Evolutionary conservation across 2,113 vertebrate genomes (phyloP).

Genomic region (Urocynchramus pylzowi): DNA sequence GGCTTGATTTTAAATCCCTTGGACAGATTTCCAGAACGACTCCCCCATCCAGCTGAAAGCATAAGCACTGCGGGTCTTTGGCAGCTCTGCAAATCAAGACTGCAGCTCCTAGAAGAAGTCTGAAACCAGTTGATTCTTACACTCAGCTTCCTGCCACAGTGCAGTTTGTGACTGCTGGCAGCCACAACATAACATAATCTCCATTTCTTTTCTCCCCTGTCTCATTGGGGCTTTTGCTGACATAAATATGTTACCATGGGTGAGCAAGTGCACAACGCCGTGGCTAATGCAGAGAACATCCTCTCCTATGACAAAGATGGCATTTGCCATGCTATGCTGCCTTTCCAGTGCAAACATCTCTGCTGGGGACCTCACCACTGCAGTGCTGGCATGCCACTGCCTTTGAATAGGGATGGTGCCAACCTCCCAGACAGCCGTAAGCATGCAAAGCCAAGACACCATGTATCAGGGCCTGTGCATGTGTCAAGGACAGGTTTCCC

Average conservation of each 20-base stretch:
- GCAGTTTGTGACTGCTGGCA: constrained; percentile 11
- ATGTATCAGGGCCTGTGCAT: not conserved
- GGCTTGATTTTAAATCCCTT: not conserved
- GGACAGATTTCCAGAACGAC: not conserved
- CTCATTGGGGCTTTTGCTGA: not conserved
- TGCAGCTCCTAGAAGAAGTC: not conserved
- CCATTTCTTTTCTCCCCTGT: not conserved
- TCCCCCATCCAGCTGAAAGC: constrained; percentile 8
- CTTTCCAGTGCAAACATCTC: not conserved
- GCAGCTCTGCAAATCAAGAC: constrained; percentile 18
- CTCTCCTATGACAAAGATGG: not conserved
- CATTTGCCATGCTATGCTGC: not conserved
- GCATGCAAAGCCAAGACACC: not conserved
- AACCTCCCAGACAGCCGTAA: not conserved
- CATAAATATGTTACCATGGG: not conserved
- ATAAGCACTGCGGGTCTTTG: not conserved
- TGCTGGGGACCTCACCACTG: not conserved
- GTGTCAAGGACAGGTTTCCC: constrained; percentile 41
- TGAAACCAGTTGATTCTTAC: constrained; percentile 1
- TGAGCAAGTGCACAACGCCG: not conserved
- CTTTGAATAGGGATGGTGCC: not conserved
- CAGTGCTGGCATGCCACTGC: not conserved
- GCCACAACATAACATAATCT: not conserved
- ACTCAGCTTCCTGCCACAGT: not conserved
- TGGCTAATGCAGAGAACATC: not conserved